These are phyloP conservation scores for Perizoma flavofasciatum DNA, from an alignment of 2,888 invertebrate species.

Conservation along the genomic window DNA sequence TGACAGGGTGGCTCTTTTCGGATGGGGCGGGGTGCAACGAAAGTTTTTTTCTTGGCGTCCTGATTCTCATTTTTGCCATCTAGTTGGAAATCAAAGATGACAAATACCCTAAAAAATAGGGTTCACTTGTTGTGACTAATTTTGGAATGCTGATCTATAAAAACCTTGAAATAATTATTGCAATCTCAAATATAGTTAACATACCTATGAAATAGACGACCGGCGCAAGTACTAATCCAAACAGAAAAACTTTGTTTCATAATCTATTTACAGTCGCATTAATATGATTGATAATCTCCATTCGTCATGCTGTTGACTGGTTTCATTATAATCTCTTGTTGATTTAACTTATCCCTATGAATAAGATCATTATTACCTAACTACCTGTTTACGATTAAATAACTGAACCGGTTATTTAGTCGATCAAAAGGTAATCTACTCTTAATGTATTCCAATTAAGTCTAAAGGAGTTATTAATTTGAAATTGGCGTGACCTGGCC, in stretches of 20 bases:
- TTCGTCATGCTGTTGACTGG: slow-evolving; percentile 16
- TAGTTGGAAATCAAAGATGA: too few relatives aligned
- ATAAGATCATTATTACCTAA: neutral
- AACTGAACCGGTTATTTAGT: neutral
- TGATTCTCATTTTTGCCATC: too few relatives aligned
- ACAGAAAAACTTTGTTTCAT: slow-evolving; percentile 18
- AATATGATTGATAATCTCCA: slow-evolving; percentile 5
- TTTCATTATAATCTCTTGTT: slow-evolving; percentile 16
- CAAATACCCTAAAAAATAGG: too few relatives aligned
- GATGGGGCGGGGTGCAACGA: too few relatives aligned
- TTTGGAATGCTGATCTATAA: too few relatives aligned
- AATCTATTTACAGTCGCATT: slow-evolving; percentile 3
- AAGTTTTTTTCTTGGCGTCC: too few relatives aligned
- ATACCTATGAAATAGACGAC: neutral
- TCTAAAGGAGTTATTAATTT: too few relatives aligned
- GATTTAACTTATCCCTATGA: slow-evolving; percentile 16
- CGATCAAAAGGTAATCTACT: neutral
- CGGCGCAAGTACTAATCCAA: neutral
- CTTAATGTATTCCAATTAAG: neutral
- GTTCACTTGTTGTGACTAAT: too few relatives aligned
- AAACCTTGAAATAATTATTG: too few relatives aligned
- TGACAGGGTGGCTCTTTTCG: too few relatives aligned
- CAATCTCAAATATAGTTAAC: too few relatives aligned
- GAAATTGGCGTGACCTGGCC: too few relatives aligned
- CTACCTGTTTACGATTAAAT: neutral